phyloP scores from a whole-genome alignment of 2,888 invertebrate species.

The Craniophora ligustri region DNA sequence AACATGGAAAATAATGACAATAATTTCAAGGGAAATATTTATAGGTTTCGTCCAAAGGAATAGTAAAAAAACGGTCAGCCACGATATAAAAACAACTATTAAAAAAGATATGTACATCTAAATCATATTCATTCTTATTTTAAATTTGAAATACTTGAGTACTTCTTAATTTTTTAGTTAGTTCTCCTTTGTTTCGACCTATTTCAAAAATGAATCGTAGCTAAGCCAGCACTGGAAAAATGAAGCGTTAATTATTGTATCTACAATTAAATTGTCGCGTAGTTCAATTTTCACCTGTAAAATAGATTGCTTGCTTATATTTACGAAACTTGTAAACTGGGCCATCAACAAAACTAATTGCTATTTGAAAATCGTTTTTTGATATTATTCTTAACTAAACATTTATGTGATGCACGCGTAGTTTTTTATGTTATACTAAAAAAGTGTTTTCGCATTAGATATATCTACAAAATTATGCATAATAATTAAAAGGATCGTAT shows the following conservation, averaged over 20 bases:
- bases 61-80: conserved; percentile 7
- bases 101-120: too few relatives aligned
- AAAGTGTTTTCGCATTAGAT: too few relatives aligned
- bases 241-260: conserved; percentile 2
- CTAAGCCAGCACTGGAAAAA: not conserved
- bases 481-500: too few relatives aligned
- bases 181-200: too few relatives aligned
- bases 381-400: not conserved
- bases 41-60: not conserved
- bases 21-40: conserved; percentile 6
- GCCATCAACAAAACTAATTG: conserved; percentile 1
- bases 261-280: conserved; percentile 23
- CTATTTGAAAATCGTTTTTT: not conserved
- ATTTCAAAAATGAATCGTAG: too few relatives aligned
- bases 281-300: not conserved
- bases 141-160: too few relatives aligned
- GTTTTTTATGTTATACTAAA: too few relatives aligned
- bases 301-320: conserved; percentile 1
- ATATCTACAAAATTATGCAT: too few relatives aligned
- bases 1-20: conserved; percentile 36
- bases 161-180: too few relatives aligned
- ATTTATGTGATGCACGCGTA: too few relatives aligned
- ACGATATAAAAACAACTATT: too few relatives aligned
- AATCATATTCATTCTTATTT: too few relatives aligned
- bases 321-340: conserved; percentile 13